Base-by-base conservation (phyloP, 2,113 vertebrate genomes). In the Hippolais icterina region DNA sequence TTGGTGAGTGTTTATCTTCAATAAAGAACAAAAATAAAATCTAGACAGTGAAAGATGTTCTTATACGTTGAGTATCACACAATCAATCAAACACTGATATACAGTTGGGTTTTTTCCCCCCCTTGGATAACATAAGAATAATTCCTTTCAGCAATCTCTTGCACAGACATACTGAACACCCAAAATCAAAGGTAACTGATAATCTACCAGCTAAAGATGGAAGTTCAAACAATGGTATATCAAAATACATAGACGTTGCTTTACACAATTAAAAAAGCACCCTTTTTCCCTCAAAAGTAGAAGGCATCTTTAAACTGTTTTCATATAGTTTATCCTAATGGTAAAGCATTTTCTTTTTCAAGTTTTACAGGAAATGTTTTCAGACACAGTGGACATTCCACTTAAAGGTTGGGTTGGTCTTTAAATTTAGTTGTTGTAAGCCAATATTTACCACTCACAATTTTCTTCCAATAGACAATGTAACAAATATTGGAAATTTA, bases 151-250 rank as follows among this genome's bases (percentile, higher is more conserved):
- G 96, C 96, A 95, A 95, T 59, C 94, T 94, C 95, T 97, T 98
- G 97, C 97, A 83, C 97, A 93, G 93, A 95, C 97, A 96, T 70
- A 90, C 91, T 41, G 89, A 97, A 97, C 95, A 96, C 80, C 96
- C 97, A 85, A 94, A 95, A 92, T 95, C 97, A 94, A 97, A 97
- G 86, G 37, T 78, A 95, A 96, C 71, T 93, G 97, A 97, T 96
- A 93, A 95, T 72, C 98, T 98, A 96, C 81, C 98, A 98, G 98
- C 98, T 98, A 98, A 98, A 98, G 98, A 98, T 97, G 90, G 97
- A 96, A 98, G 98, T 99, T 99, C 98, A 99, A 99, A 99, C 99
- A 99, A 99, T 98, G 98, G 98, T 98, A 98, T 98, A 98, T 97
- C 96, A 98, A 98, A 97, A 98, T 97, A 98, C 95, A 94, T 18